These are phyloP conservation scores for Tethea ocularis DNA, from an alignment of 2,888 invertebrate genomes.

Conservation along the genomic window DNA sequence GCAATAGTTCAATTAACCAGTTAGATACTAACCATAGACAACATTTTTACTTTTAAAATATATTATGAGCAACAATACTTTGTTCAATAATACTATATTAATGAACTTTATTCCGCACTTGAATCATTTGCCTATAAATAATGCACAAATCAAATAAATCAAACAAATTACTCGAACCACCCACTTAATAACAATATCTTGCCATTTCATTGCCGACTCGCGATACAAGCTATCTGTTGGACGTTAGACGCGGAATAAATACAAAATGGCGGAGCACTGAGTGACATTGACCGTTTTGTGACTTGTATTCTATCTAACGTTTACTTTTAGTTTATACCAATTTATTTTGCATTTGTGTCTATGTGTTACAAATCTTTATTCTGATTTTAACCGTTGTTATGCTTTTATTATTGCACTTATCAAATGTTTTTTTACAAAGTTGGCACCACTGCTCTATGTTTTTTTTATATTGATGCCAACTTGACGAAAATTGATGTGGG, in stretches of 20 bases:
- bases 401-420: no score
- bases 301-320: conserved; percentile 3
- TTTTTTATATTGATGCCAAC: no score
- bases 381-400: no score
- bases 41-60: not conserved
- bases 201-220: conserved; percentile 18
- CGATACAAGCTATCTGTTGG: conserved; percentile 28
- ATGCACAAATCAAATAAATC: not conserved
- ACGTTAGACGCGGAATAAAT: conserved; percentile 29
- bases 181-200: conserved; percentile 17
- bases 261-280: conserved; percentile 30
- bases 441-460: no score
- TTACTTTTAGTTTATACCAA: not conserved
- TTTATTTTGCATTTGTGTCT: not conserved
- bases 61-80: not conserved
- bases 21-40: not conserved
- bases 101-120: not conserved
- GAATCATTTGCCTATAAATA: conserved; percentile 11
- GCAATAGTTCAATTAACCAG: no score
- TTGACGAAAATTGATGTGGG: no score
- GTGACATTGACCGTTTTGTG: conserved; percentile 21
- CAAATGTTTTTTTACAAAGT: no score
- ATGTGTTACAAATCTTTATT: not conserved
- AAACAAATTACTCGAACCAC: conserved; percentile 12
- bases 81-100: not conserved